phyloP scores from a whole-genome alignment of 2,113 vertebrate genomes.

The human (Homo sapiens) region DNA sequence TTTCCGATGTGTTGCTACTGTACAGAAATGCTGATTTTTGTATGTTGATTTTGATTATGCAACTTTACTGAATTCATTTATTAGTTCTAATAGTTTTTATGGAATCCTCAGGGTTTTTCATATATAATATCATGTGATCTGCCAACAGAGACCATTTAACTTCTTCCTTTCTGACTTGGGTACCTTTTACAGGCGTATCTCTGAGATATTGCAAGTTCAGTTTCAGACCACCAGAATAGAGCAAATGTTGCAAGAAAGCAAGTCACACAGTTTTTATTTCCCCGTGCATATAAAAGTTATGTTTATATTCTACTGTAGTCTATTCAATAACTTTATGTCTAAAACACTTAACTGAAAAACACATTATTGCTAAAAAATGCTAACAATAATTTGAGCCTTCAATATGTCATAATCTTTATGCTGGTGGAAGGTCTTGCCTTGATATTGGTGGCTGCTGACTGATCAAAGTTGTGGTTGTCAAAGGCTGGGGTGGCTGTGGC shows the following conservation, averaged over 20 bases:
- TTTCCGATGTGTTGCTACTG: background rate
- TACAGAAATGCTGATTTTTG: background rate
- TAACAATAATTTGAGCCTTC: background rate
- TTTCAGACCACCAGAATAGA: background rate
- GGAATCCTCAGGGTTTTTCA: background rate
- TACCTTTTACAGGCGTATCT: background rate
- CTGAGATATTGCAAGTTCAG: background rate
- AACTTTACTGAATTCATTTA: background rate
- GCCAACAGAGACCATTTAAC: background rate
- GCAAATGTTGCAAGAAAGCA: background rate
- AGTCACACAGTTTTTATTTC: background rate
- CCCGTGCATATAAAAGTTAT: background rate
- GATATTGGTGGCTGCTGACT: background rate
- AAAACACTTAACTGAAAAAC: background rate
- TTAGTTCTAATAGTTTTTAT: background rate
- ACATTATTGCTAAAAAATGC: background rate
- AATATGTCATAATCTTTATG: background rate
- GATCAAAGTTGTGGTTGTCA: background rate
- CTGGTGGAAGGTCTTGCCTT: background rate
- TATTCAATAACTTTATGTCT: background rate
- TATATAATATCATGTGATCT: background rate
- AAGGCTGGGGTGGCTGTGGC: background rate
- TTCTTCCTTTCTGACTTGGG: background rate
- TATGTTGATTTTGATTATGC: background rate
- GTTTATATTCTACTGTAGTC: background rate